These are phyloP conservation scores for Myoxocephalus aenaeus DNA, from an alignment of 2,797 vertebrate genomes.

Conservation along the genomic window DNA sequence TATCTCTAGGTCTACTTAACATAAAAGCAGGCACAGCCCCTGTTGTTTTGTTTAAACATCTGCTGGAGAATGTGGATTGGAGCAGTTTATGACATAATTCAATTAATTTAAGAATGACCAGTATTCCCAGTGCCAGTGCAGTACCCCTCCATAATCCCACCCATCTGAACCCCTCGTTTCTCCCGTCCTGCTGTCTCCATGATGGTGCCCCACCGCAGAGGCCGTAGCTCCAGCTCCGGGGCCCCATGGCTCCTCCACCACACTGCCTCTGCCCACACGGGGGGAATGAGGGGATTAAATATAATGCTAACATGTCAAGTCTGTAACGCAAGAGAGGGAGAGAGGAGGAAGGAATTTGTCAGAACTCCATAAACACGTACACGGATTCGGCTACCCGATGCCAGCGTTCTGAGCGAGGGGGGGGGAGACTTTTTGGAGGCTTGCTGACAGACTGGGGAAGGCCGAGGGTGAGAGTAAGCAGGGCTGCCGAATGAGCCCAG, in stretches of 20 bases:
- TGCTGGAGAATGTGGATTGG: conserved; percentile 11
- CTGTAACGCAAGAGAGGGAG: conserved; percentile 64
- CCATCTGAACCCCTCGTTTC: conserved; percentile 51
- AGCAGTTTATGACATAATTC: conserved; percentile 46
- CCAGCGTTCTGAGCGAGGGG: conserved; percentile 68
- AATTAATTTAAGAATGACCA: conserved; percentile 69
- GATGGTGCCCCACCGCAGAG: conserved; percentile 71
- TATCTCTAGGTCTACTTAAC: conserved; percentile 23
- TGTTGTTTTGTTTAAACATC: conserved; percentile 19
- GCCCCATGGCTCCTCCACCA: conserved; percentile 62
- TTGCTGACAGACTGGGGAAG: conserved; percentile 61
- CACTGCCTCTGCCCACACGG: conserved; percentile 62
- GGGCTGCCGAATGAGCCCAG: conserved; percentile 76
- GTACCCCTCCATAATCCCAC: conserved; percentile 47
- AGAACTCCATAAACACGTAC: conserved; percentile 84
- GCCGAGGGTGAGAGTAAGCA: conserved; percentile 80
- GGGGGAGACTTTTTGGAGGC: conserved; percentile 77
- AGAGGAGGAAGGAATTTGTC: conserved; percentile 83
- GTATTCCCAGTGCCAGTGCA: conserved; percentile 54
- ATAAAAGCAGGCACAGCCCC: conserved; percentile 16
- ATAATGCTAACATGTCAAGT: conserved; percentile 79
- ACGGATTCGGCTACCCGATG: conserved; percentile 68
- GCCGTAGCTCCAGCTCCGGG: conserved; percentile 62
- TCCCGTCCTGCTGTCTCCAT: conserved; percentile 63
- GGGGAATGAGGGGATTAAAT: conserved; percentile 79